phyloP scores from a whole-genome alignment of 1,140 invertebrate genomes.

The Neodiprion fabricii region DNA sequence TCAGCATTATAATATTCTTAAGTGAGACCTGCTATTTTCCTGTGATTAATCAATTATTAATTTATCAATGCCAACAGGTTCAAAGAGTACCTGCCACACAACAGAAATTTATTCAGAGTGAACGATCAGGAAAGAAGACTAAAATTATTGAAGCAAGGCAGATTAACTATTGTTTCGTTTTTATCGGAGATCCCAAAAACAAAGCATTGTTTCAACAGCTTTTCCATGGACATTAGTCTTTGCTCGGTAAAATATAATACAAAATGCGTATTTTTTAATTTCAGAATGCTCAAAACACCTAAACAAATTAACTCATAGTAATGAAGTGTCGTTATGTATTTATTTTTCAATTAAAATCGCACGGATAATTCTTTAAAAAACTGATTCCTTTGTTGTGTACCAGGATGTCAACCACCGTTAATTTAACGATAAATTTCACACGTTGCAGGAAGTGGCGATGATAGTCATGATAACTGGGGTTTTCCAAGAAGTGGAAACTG shows the following conservation, averaged over 20 bases:
- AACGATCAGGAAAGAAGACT: conserved; percentile 63
- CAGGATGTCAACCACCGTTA: neutral
- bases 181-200: conserved; percentile 76
- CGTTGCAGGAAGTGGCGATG: conserved; percentile 69
- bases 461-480: conserved; percentile 73
- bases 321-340: no score
- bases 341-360: no score
- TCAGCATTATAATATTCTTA: no score
- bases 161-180: conserved; percentile 72
- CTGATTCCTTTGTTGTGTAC: no score
- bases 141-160: conserved; percentile 71
- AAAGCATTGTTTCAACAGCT: conserved; percentile 78
- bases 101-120: conserved; percentile 73
- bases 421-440: conserved; percentile 3
- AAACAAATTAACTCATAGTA: no score
- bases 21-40: no score
- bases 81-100: conserved; percentile 70
- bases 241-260: conserved; percentile 67
- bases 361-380: no score
- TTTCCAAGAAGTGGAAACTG: conserved; percentile 68
- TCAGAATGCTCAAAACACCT: neutral
- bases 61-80: conserved; percentile 56
- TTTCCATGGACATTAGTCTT: conserved; percentile 76
- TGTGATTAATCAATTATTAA: no score
- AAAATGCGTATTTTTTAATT: neutral